Base-by-base conservation (phyloP, 2,797 vertebrate genomes). In the Nyctalus aviator region DNA sequence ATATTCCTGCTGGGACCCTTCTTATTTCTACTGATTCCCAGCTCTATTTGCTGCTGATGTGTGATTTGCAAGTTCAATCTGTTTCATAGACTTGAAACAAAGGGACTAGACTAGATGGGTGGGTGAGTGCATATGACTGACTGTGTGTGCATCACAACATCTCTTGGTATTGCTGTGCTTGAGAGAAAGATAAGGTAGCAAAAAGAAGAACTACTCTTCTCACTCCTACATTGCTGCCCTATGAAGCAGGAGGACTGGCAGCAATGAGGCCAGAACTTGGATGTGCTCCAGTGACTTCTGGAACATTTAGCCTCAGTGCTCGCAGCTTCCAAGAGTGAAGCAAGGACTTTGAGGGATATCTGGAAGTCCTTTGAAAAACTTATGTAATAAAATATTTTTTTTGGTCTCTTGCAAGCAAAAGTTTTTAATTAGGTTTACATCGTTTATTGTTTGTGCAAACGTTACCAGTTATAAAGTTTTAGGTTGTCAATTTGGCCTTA, bases 311-410 rank as follows among this genome's bases (percentile, higher is more conserved):
- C 35, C 10, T 72, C n/a, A 12, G 30, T 15, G 53, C 12, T 27
- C 50, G 66, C 20, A 53, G 62, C 18, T 81, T 87, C 84, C 92
- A 92, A 94, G 92, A 75, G 35, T 46, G 59, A 92, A 87, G 59
- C n/a, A 73, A 92, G 55, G 57, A 32, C 50, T 77, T 90, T 78
- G 35, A 90, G 17, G 55, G 77, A 81, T 69, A 64, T 55, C 91
- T 94, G 85, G 77, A 11, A 92, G 88, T n/a, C 37, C 30, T 94
- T 75, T 78, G 64, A 21, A 59, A 87, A 64, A 71, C 23, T 94
- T 95, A 82, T 46, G 48, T 73, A 94, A 93, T 78, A 57, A 14
- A 48, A 18, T 18, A 44, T 32, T 41, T 84, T 84, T 53, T 88
- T 68, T 44, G 2, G 10, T 44, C 13, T 71, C 86, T 72, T 94